These are phyloP conservation scores for Lytechinus variegatus DNA, from an alignment of 35 echinoderm and acorn worm genomes.

Conservation along the genomic window DNA sequence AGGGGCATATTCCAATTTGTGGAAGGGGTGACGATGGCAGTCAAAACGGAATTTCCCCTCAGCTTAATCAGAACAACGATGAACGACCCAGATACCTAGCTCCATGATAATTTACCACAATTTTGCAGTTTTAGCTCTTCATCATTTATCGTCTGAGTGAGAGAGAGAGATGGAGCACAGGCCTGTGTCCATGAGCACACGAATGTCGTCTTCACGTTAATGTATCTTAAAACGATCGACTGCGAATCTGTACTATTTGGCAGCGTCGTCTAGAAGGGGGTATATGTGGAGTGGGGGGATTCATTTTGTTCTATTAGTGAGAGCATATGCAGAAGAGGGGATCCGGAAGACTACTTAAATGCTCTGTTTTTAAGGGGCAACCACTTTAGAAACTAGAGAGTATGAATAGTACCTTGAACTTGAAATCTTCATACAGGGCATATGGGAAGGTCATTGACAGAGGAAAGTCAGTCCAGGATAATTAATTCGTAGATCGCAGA, in stretches of 20 bases:
- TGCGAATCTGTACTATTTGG: neutral
- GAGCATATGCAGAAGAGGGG: neutral
- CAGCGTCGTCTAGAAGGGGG: neutral
- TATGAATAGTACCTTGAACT: conserved; percentile 32
- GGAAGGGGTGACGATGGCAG: neutral
- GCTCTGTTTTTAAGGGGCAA: conserved; percentile 18
- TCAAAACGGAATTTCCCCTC: neutral
- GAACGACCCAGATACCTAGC: neutral
- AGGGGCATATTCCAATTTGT: neutral
- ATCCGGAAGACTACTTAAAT: conserved; percentile 45
- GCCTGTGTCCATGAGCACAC: neutral
- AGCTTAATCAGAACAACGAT: neutral
- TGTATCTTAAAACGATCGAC: neutral
- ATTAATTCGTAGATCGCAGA: neutral
- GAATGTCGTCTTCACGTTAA: neutral
- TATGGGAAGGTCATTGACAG: neutral
- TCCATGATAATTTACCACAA: neutral
- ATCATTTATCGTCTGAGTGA: neutral
- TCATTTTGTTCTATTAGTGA: conserved; percentile 38
- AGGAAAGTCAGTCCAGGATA: neutral
- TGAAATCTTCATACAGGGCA: neutral
- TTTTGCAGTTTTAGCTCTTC: neutral
- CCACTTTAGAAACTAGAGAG: neutral
- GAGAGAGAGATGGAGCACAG: neutral
- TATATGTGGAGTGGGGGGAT: neutral